Evolutionary conservation across 2,888 invertebrate species (phyloP).

Genomic region (Noctua janthina): DNA sequence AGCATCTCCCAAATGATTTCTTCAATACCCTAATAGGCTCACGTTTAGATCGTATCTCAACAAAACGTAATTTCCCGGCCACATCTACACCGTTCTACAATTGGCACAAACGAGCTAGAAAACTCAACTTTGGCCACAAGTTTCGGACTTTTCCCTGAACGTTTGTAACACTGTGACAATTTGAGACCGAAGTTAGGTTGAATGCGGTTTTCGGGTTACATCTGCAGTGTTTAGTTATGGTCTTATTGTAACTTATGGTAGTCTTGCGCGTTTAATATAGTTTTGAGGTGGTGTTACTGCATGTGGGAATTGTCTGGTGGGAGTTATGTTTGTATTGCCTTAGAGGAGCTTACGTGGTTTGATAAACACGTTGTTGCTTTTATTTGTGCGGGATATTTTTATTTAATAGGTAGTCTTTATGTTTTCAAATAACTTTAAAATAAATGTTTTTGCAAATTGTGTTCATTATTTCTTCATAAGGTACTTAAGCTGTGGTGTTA

Average conservation of each 20-base stretch:
- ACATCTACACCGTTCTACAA: slow-evolving; percentile 73
- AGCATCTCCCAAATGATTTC: slow-evolving; percentile 36
- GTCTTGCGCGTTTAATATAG: slow-evolving; percentile 39
- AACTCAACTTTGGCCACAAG: slow-evolving; percentile 73
- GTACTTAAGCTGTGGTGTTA: too few relatives aligned
- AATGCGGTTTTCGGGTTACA: slow-evolving; percentile 70
- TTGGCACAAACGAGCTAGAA: slow-evolving; percentile 77
- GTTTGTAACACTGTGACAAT: slow-evolving; percentile 69
- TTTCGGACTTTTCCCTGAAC: slow-evolving; percentile 70
- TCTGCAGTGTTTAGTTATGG: slow-evolving; percentile 65
- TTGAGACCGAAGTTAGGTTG: slow-evolving; percentile 70
- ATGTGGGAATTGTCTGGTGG: slow-evolving; percentile 6
- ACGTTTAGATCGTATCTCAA: slow-evolving; percentile 66
- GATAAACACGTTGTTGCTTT: not conserved
- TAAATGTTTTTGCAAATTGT: too few relatives aligned
- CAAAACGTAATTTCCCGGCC: slow-evolving; percentile 73
- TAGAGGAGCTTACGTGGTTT: not conserved
- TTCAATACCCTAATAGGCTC: slow-evolving; percentile 54
- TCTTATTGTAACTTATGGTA: slow-evolving; percentile 61
- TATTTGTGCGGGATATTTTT: not conserved
- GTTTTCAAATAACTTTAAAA: not conserved
- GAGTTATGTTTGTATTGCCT: slow-evolving; percentile 3
- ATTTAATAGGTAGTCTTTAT: not conserved
- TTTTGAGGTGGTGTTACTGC: slow-evolving; percentile 32
- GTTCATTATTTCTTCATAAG: too few relatives aligned